These are phyloP conservation scores for Charadrius vociferus DNA, from an alignment of 2,113 vertebrate genomes.

Conservation along the genomic window DNA sequence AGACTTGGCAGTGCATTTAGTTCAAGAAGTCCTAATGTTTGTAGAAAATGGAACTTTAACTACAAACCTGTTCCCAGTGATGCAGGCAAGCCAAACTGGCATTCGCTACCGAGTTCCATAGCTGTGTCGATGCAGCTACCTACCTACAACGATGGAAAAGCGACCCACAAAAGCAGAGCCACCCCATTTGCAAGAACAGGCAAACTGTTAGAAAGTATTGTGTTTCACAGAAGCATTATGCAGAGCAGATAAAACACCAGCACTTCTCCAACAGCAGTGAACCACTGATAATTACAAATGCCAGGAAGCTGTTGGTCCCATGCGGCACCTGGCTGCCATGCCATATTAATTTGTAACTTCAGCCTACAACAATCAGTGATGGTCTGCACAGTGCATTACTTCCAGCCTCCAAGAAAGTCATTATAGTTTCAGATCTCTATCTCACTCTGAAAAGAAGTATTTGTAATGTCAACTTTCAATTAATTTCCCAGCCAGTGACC, in stretches of 20 bases:
- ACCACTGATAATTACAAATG: accelerated
- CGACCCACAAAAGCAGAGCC: background rate
- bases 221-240: background rate
- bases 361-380: background rate
- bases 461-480: background rate
- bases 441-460: background rate
- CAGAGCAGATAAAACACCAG: background rate
- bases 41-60: background rate
- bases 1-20: background rate
- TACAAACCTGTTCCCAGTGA: background rate
- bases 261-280: background rate
- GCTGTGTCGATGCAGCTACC: background rate
- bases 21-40: background rate
- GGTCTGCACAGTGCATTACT: background rate
- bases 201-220: background rate
- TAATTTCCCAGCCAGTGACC: background rate
- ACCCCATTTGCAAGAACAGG: background rate
- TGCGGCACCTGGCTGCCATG: background rate
- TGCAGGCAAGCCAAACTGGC: accelerated
- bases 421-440: background rate
- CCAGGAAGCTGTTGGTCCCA: background rate
- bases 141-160: accelerated
- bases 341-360: background rate
- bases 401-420: background rate
- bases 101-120: background rate